Base-by-base conservation (phyloP, 2,888 invertebrate genomes). In the Chydorus sphaericus region DNA sequence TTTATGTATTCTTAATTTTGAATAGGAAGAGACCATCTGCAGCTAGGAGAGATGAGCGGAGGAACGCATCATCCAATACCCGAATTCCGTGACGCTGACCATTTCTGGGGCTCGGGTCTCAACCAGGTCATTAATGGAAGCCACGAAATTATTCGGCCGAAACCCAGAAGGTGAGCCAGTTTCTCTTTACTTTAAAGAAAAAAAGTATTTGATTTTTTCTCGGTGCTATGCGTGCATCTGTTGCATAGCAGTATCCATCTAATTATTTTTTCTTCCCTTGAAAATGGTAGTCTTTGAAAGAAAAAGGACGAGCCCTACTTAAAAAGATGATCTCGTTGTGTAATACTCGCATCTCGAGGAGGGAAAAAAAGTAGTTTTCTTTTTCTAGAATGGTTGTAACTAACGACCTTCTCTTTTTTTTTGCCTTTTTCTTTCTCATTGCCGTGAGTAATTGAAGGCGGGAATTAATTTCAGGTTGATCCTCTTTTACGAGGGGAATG, bases 71-170 rank as follows among this genome's bases (percentile, higher is more conserved):
- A 60, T 53, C 65, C 67, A 38, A 65, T 69, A 60, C 66, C 68
- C 16, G 68, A 68, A 61, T 69, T 69, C 62, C 63, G 67, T 55
- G 68, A 68, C 59, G 67, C 66, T 37, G 68, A 68, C 61, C 68
- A 68, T 57, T 68, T 68, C 62, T 63, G 68, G 61, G 64, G 78
- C 59, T 79, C 79, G 59, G 65, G 79, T 60, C 79, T 79, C 30
- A 69, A 80, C 58, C 78, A 79, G 65, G 79, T 80, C 64, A 78
- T 80, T 53, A 81, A 81, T 69, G 81, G 83, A 63, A 83, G 82
- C 64, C 87, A 88, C 72, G 87, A 88, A 71, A 88, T 88, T 66
- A 77, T 88, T 61, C 75, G 87, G 60, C 88, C 88, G 11, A 88
- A 88, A 69, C 87, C 88, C 10, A 78, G 88, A 69, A 81, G 88